phyloP scores from a whole-genome alignment of 2,888 invertebrate species.

The Syrphus vitripennis region DNA sequence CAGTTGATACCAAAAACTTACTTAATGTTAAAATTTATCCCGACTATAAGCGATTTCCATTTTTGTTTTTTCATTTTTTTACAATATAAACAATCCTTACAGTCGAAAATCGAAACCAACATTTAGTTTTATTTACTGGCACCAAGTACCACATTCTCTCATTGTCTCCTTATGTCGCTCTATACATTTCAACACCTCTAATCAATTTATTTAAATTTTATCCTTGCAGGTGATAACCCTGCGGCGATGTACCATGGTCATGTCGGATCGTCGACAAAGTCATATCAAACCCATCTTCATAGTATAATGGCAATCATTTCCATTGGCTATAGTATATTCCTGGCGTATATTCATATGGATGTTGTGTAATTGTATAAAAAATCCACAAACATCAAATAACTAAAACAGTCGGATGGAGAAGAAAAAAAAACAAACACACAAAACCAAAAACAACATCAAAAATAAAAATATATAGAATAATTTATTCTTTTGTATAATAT shows the following conservation, averaged over 20 bases:
- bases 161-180: not conserved
- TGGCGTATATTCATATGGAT: constrained; percentile 76
- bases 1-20: too few relatives aligned
- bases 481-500: constrained; percentile 56
- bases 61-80: too few relatives aligned
- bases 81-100: too few relatives aligned
- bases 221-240: constrained; percentile 88
- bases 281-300: constrained; percentile 79
- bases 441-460: too few relatives aligned
- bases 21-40: too few relatives aligned
- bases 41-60: too few relatives aligned
- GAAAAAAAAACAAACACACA: too few relatives aligned
- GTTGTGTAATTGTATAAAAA: constrained; percentile 75
- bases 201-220: constrained; percentile 38
- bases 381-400: not conserved
- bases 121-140: too few relatives aligned
- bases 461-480: not conserved
- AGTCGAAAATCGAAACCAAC: too few relatives aligned
- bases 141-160: too few relatives aligned
- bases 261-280: constrained; percentile 80
- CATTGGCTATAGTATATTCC: constrained; percentile 78
- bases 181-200: constrained; percentile 28
- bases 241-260: constrained; percentile 88
- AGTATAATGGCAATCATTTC: constrained; percentile 77
- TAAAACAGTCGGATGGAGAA: not conserved